A percentile compares a stretch with the other conserved stretches of the same genome.
phyloP scores from a whole-genome alignment of 2,888 invertebrate genomes.

The Eristalinus sepulchralis region DNA sequence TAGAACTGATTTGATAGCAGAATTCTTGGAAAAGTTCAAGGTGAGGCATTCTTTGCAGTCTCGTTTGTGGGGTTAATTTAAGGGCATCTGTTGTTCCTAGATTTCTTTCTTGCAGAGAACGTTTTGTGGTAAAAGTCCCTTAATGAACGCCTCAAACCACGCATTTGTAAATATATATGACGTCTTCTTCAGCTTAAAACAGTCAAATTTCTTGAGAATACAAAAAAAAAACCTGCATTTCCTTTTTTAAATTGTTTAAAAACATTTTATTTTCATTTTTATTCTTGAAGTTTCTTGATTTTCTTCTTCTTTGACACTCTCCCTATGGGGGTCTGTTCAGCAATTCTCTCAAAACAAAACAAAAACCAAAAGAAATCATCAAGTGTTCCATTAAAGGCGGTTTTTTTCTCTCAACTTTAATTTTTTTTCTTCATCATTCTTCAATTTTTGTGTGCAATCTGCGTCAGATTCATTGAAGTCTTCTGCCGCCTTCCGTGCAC shows the following conservation, averaged over 20 bases:
- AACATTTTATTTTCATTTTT: neutral
- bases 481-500: neutral
- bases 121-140: too few relatives aligned
- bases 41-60: too few relatives aligned
- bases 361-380: neutral
- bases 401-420: neutral
- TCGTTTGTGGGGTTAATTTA: too few relatives aligned
- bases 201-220: neutral
- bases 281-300: neutral
- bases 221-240: neutral
- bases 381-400: constrained; percentile 5
- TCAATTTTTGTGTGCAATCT: neutral
- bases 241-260: neutral
- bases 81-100: too few relatives aligned
- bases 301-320: neutral
- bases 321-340: neutral
- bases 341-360: neutral
- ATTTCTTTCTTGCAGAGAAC: too few relatives aligned
- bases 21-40: too few relatives aligned
- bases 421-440: neutral
- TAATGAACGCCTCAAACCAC: too few relatives aligned
- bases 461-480: too few relatives aligned
- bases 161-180: too few relatives aligned
- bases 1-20: too few relatives aligned
- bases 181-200: too few relatives aligned